These are phyloP conservation scores for Eucriotettix oculatus DNA, from an alignment of 2,888 invertebrate species.

Conservation along the genomic window DNA sequence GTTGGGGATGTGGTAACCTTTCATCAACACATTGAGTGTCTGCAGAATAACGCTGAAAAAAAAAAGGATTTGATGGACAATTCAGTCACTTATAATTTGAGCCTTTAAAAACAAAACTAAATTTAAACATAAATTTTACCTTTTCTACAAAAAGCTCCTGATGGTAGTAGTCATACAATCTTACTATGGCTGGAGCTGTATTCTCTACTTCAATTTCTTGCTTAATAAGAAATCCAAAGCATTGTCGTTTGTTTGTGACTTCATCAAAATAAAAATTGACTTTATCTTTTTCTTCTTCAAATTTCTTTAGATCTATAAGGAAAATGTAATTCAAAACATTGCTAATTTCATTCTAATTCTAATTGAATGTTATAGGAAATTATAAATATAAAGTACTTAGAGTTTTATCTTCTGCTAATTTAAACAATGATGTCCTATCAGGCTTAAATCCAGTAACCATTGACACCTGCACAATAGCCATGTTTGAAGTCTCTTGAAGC, in stretches of 20 bases:
- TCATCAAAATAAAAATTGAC: slow-evolving; percentile 36
- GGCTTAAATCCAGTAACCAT: slow-evolving; percentile 47
- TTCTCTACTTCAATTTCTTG: slow-evolving; percentile 29
- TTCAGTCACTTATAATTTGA: neutral
- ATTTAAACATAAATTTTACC: slow-evolving; percentile 22
- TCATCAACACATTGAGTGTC: slow-evolving; percentile 6
- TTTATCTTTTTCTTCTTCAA: slow-evolving; percentile 31
- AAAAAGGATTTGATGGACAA: neutral
- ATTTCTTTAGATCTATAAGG: slow-evolving; percentile 31
- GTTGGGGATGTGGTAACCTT: slow-evolving; percentile 5
- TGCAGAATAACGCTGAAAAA: slow-evolving; percentile 1
- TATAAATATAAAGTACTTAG: slow-evolving; percentile 20
- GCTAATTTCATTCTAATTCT: slow-evolving; percentile 12
- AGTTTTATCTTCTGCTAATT: slow-evolving; percentile 24
- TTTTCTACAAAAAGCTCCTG: slow-evolving; percentile 35
- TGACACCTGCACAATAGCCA: slow-evolving; percentile 42
- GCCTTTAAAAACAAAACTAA: neutral
- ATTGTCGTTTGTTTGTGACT: slow-evolving; percentile 27
- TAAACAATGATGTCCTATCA: slow-evolving; percentile 37
- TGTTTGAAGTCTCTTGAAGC: slow-evolving; percentile 36
- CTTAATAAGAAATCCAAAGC: slow-evolving; percentile 30
- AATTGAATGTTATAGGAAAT: slow-evolving; percentile 23
- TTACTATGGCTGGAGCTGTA: slow-evolving; percentile 34
- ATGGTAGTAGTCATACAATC: slow-evolving; percentile 46
- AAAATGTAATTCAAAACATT: neutral